phyloP scores from a whole-genome alignment of 2,888 invertebrate genomes.

The Nasonovia ribisnigri region DNA sequence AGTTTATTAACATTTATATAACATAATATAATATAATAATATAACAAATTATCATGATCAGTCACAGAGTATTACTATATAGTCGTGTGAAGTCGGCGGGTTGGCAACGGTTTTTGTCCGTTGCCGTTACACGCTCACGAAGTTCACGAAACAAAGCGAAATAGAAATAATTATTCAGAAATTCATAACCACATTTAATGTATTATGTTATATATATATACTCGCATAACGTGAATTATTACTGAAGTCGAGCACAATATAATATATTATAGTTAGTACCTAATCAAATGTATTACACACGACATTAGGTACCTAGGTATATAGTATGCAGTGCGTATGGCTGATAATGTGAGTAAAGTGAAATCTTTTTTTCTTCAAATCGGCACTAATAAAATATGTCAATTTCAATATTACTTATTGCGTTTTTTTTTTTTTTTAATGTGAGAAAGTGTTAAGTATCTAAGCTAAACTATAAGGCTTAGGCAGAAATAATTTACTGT shows the following conservation, averaged over 20 bases:
- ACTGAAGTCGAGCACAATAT: not conserved
- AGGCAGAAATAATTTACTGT: not conserved
- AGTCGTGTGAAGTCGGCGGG: not conserved
- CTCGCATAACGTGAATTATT: not conserved
- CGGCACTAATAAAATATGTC: not conserved
- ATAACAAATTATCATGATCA: not conserved
- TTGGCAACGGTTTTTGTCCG: not conserved
- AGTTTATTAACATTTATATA: no score
- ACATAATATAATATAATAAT: not conserved
- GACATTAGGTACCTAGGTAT: not conserved
- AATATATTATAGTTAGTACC: not conserved
- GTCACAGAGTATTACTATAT: not conserved
- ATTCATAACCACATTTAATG: not conserved
- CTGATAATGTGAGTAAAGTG: not conserved
- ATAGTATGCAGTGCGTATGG: not conserved
- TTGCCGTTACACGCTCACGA: not conserved
- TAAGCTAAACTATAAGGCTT: not conserved
- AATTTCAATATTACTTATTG: not conserved
- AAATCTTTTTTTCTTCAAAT: slow-evolving; percentile 9
- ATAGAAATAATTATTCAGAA: not conserved
- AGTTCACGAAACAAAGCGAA: not conserved
- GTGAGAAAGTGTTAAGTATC: not conserved
- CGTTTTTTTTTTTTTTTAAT: not conserved
- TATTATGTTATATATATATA: not conserved
- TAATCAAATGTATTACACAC: not conserved